Base-by-base conservation (phyloP, 2,888 invertebrate species). In the Eupeodes latifasciatus region DNA sequence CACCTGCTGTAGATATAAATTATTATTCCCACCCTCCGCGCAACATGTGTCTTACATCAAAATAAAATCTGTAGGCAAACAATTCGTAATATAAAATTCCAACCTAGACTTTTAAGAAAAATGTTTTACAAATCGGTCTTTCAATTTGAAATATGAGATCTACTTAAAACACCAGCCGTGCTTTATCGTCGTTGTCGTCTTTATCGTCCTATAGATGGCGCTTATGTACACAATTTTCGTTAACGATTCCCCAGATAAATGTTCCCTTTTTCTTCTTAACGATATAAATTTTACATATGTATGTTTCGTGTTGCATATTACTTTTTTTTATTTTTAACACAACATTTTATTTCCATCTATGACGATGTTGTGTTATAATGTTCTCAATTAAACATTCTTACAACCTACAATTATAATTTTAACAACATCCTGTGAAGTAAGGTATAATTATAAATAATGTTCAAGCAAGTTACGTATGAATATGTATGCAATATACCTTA, bases 81-180 rank as follows among this genome's bases (percentile, higher is more conserved):
- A 27, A 9, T 10, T 5, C 6, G 14, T 49, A 27, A 27, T 27
- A 27, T 27, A 3, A 27, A 27, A 14, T 59, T 5, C 47, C 27
- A 11, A 3, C 11, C 57, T 14, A 12, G 9, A n/a, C 27, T 11
- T 16, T 16, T 12, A 49, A 47, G 27, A 66, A 49, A 47, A 66
- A 49, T 66, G 49, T 49, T 66, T 27, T 66, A 5, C 66, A 49
- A 49, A 66, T 66, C 27, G 27, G 4, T 66, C 49, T 66, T 27
- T 27, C 66, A 49, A 11, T 27, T 6, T 66, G 47, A 66, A 27
- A 47, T 66, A 66, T 66, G 49, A 34, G 14, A 47, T 14, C 27
- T 49, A 66, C 66, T 49, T 66, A 27, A 66, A 27, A 1, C 14
- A 59, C n/a, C 47, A 49, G 66, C 27, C 14, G 49, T 14, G 27